Percentiles rank a stretch among this genome's conserved stretches.
phyloP scores from a whole-genome alignment of 2,113 vertebrate species.

The Burhinus bistriatus region DNA sequence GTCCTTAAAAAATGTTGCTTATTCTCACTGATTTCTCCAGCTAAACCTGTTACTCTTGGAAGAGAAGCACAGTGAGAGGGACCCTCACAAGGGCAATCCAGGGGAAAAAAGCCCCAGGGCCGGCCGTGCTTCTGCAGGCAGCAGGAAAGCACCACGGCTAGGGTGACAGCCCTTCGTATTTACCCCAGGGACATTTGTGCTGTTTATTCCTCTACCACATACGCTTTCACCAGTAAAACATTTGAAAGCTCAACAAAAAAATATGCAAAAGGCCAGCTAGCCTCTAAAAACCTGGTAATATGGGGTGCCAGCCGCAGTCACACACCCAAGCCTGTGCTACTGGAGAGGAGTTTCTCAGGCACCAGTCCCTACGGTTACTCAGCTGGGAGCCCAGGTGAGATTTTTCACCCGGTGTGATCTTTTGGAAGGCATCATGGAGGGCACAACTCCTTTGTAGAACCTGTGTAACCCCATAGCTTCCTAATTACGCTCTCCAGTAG shows the following conservation, averaged over 20 bases:
- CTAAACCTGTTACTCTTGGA: neutral
- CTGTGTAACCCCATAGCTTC: neutral
- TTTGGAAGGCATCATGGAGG: neutral
- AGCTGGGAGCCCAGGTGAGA: rapidly evolving
- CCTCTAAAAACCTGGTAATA: neutral
- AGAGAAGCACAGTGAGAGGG: neutral
- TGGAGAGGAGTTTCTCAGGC: neutral
- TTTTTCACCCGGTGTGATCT: neutral
- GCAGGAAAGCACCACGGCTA: neutral
- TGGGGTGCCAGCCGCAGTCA: rapidly evolving
- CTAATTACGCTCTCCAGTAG: neutral
- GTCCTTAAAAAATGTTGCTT: neutral
- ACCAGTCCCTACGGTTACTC: neutral
- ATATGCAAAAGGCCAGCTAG: neutral
- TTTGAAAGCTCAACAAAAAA: neutral
- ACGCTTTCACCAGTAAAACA: neutral
- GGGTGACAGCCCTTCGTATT: neutral
- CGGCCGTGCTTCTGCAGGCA: neutral
- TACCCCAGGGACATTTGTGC: neutral
- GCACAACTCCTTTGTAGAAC: neutral
- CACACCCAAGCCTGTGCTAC: neutral
- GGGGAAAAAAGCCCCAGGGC: neutral
- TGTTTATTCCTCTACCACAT: neutral
- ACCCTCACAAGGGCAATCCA: rapidly evolving
- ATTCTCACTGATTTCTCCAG: neutral